A percentile compares a stretch with the other conserved stretches of the same genome.
These are phyloP conservation scores for Chloroclysta siterata DNA, from an alignment of 2,888 invertebrate genomes.

Conservation along the genomic window DNA sequence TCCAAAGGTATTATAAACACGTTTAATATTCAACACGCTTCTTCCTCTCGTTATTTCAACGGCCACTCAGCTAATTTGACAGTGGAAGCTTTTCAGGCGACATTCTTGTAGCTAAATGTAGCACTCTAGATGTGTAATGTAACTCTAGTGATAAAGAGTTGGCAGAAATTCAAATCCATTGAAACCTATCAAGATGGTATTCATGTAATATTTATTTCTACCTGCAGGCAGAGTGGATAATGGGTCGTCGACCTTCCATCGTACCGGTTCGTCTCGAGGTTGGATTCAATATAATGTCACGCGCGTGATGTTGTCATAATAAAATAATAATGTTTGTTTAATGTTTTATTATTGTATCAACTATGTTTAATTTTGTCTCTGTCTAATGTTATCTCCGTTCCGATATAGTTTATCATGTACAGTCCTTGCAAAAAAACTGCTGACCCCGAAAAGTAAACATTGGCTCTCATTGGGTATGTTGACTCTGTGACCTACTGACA, in stretches of 20 bases:
- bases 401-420: too few relatives aligned
- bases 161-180: background rate
- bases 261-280: conserved; percentile 8
- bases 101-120: conserved; percentile 33
- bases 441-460: too few relatives aligned
- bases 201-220: conserved; percentile 3
- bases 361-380: too few relatives aligned
- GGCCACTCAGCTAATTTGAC: conserved; percentile 53
- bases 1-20: conserved; percentile 45
- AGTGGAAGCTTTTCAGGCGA: conserved; percentile 45
- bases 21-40: conserved; percentile 54
- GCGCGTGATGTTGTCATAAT: background rate
- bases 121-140: conserved; percentile 1
- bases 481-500: too few relatives aligned
- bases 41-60: conserved; percentile 53
- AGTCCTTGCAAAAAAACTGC: too few relatives aligned
- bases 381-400: too few relatives aligned
- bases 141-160: background rate
- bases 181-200: background rate
- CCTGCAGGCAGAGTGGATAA: conserved; percentile 6
- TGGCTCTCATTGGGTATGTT: too few relatives aligned
- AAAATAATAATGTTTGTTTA: background rate
- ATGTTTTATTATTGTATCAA: too few relatives aligned
- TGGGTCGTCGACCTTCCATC: conserved; percentile 7
- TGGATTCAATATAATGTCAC: conserved; percentile 13